Percentiles rank a stretch among this genome's conserved stretches.
Conservation (phyloP, 2,113 vertebrate genomes). For the Spea bombifrons region DNA sequence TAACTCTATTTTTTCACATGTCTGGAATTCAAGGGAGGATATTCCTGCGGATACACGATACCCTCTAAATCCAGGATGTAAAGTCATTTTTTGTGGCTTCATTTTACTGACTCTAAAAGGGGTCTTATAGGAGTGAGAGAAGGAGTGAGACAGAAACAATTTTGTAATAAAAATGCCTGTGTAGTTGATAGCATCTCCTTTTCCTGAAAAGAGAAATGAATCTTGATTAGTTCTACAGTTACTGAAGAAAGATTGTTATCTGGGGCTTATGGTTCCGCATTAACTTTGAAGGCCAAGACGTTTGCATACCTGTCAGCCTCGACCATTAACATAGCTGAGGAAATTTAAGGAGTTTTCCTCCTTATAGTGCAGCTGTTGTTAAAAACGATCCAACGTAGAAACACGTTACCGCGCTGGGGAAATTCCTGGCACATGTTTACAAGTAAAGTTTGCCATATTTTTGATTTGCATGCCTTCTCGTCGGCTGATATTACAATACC, state of each 20-base stretch:
- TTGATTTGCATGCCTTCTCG: no score
- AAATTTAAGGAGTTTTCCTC: not conserved
- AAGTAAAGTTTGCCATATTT: no score
- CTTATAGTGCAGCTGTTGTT: not conserved
- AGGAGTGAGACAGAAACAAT: not conserved
- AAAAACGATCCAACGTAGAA: no score
- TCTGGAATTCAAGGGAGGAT: not conserved
- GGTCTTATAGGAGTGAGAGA: not conserved
- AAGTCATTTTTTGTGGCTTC: not conserved
- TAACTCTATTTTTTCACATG: not conserved
- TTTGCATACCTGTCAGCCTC: not conserved
- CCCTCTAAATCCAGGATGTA: not conserved
- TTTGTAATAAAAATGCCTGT: not conserved
- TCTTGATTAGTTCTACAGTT: constrained; percentile 3
- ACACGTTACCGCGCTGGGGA: no score
- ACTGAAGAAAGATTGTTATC: not conserved
- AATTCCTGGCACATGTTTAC: no score
- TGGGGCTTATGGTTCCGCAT: not conserved
- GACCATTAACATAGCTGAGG: not conserved
- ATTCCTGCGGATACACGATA: not conserved
- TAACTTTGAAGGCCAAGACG: not conserved
- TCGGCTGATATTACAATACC: no score
- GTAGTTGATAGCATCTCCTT: not conserved
- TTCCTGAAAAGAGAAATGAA: not conserved
- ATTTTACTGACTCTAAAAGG: not conserved